Base-by-base conservation (phyloP, 2,113 vertebrate species). In the Catagonus wagneri region DNA sequence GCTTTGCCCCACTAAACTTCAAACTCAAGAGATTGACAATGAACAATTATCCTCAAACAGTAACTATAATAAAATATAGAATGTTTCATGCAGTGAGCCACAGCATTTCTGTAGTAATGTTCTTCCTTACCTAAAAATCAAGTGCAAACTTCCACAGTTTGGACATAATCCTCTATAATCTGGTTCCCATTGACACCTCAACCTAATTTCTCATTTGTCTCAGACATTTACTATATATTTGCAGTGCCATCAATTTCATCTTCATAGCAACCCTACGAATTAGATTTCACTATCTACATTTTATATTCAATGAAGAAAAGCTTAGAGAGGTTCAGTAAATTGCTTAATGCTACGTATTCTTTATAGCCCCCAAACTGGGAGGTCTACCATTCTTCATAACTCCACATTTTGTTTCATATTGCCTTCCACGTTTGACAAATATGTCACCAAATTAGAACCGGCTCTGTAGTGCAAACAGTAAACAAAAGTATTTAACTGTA, bases 141-240 rank as follows among this genome's bases (percentile, higher is more conserved):
- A 60, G 36, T 23, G 2, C 11, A 83, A 72, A 50, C 19, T 76
- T 34, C 23, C 32, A 39, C 19, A 66, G 8, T 66, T 39, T 39
- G 6, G 17, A 65, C 4, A 12, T 72, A 65, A 56, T 19, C 20
- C 36, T 94, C 34, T 60, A 14, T 65, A 71, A 72, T 22, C 17
- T 78, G 19, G 23, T 72, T 34, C 16, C 27, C 66, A 19, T 6
- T 54, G 89, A 78, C n/a, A 78, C 83, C 83, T 89, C 39, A 83
- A 83, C 50, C 39, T 71, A 50, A 92, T 32, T 84, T 89, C 34
- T 92, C 63, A 78, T 69, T 83, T 72, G 25, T 78, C 44, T 92
- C 32, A 71, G 14, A n/a, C 44, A 81, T 54, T 63, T 66, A 88
- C 32, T 58, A 0, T 76, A 44, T 83, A 83, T 78, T 52, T 34